Base-by-base conservation (phyloP, 2,888 invertebrate genomes). In the Notodonta dromedarius region DNA sequence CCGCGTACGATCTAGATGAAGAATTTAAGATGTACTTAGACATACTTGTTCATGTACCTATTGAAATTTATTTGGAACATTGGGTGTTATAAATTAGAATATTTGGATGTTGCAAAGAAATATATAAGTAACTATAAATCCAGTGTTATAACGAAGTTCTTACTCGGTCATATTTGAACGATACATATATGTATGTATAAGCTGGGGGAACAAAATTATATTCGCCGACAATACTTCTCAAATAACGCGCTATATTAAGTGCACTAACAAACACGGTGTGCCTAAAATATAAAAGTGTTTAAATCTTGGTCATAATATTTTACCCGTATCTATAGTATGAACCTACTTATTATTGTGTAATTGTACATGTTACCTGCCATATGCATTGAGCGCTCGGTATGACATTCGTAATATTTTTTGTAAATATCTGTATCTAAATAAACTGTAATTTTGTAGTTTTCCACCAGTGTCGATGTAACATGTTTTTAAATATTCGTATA, bases 401-500 rank as follows among this genome's bases (percentile, higher is more conserved):
- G 69, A 76, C 61, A 66, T 64, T 64, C 24, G 56, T 63, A 59
- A 59, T 64, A 63, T 61, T 66, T 74, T 82, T 80, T 90, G 88
- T 90, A 88, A 87, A 88, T 90, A 88, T 82, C 63, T 85, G 80
- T 87, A 86, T 74, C 67, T 79, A 79, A 72, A 81, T 82, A 79
- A 79, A 78, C 73, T 82, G 79, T 86, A 85, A 82, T 87, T 88
- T 86, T 88, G 84, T 90, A 91, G 89, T 87, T 90, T 88, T 88
- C 84, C 89, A 92, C 91, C 89, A 90, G 86, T 88, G 87, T 89
- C 85, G 82, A 77, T 84, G 79, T 87, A 86, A 86, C 79, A 80
- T 88, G 85, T 90, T 87, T 89, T 85, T 87, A 46, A 46, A n/a
- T 46, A 86, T 85, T 84, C 86, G 84, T 90, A 84, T 88, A 90